These are phyloP conservation scores for Coccyzus lansbergi DNA, from an alignment of 2,797 vertebrate species.

Conservation along the genomic window DNA sequence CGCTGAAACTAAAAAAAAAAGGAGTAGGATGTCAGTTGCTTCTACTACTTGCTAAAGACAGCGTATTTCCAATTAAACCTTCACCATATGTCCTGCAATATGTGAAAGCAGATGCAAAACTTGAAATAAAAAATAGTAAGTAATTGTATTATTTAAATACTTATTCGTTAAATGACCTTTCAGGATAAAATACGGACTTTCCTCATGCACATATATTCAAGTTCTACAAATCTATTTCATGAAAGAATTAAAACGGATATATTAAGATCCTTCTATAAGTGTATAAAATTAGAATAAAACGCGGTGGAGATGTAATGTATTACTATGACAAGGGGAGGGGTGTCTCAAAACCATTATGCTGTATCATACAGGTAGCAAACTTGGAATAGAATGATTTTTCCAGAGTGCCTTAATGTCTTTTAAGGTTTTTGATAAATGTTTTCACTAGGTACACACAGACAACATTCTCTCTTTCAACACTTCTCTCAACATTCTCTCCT, in stretches of 20 bases:
- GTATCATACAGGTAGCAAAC: neutral
- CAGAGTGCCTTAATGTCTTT: neutral
- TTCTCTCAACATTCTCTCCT: too few species aligned
- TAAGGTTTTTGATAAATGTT: neutral
- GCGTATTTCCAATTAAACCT: neutral
- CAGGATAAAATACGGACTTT: neutral
- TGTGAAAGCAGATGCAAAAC: neutral
- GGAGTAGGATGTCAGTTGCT: neutral
- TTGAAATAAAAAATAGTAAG: neutral
- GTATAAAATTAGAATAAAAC: neutral
- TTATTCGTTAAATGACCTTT: neutral
- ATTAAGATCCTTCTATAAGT: neutral
- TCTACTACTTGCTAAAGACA: neutral
- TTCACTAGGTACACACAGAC: neutral
- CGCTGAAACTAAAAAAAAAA: neutral
- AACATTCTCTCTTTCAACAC: too few species aligned
- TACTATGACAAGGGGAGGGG: rapidly evolving
- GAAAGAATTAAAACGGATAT: neutral
- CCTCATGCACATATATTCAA: neutral
- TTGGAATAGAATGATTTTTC: neutral
- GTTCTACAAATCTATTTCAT: neutral
- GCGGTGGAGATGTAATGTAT: neutral
- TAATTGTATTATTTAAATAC: neutral
- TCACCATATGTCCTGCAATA: neutral
- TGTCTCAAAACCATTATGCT: neutral